Conservation (phyloP, 2,797 vertebrate genomes). For the Heterohyrax brucei region DNA sequence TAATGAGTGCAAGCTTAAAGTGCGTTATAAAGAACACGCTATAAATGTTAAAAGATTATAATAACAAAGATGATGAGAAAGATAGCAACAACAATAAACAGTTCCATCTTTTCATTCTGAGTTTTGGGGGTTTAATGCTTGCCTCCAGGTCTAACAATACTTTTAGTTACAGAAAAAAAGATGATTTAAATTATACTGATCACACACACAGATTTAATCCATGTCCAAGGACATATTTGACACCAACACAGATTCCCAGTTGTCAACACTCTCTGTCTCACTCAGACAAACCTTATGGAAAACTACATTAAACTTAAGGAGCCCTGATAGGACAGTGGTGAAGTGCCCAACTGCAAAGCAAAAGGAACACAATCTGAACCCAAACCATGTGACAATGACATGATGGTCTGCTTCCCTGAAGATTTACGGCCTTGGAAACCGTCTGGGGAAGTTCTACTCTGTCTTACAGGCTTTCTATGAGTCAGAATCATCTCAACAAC, state of each 20-base stretch:
- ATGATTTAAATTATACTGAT: not conserved
- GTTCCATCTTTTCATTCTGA: not conserved
- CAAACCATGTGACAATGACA: too few species aligned
- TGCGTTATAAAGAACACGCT: not conserved
- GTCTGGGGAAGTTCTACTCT: too few species aligned
- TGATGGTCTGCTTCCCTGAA: too few species aligned
- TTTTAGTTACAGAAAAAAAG: constrained; percentile 7
- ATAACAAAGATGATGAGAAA: not conserved
- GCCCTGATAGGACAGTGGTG: too few species aligned
- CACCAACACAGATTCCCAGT: not conserved
- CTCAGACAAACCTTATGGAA: not conserved
- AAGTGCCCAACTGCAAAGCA: too few species aligned
- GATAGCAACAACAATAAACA: not conserved
- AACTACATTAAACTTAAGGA: too few species aligned
- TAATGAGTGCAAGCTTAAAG: not conserved
- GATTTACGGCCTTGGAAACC: too few species aligned
- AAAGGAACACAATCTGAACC: too few species aligned
- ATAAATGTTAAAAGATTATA: constrained; percentile 3
- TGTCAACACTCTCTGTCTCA: not conserved
- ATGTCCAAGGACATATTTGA: not conserved
- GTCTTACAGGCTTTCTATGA: too few species aligned
- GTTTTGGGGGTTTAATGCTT: not conserved
- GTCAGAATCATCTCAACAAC: too few species aligned
- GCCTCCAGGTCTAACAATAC: not conserved
- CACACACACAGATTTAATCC: not conserved